Evolutionary conservation across 2,888 invertebrate genomes (phyloP), one percentile per base, ranked within the genome.

Genomic region (Drosophila mulleri): DNA sequence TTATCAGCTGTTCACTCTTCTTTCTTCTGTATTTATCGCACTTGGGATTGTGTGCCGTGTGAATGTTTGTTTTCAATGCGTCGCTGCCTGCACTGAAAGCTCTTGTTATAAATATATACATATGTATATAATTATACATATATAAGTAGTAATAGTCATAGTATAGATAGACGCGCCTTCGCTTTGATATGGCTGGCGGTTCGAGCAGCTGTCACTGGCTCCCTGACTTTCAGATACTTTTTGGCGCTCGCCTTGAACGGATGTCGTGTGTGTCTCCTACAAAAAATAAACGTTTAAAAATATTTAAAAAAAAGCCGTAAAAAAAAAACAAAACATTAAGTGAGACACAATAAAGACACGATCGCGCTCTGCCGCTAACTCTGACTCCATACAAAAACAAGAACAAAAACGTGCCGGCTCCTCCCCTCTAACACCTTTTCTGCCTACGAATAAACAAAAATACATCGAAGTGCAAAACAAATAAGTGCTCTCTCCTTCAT

Each of bases 181-280:
- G 68, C 58, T 72, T 77, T 80, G 71, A 75, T 76, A 69, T 39
- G 53, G 72, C 60, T 60, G 45, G 61, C 52, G 59, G 62, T 62
- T 64, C 66, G 50, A 66, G 42, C 67, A 69, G 64, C 61, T 82
- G 80, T 74, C 75, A 62, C 37, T 59, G 61, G 63, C 35, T 64
- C 39, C 69, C 72, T 41, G 72, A 70, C 78, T 72, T 82, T 80
- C 89, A 87, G 88, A 89, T 73, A 82, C 83, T 78, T 79, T 82
- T 85, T 70, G 80, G 78, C 83, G 75, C 70, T 85, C 50, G 89
- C 53, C 60, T 69, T 72, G 74, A 54, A 78, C 87, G 83, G 85
- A 70, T 80, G 80, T 75, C 72, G 84, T 75, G 72, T 75, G 70
- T 57, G 48, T 58, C 50, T 48, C 47, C 50, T 44, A 41, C n/a